Base-by-base conservation (phyloP, 1,140 invertebrate species). In the Listronotus oregonensis region DNA sequence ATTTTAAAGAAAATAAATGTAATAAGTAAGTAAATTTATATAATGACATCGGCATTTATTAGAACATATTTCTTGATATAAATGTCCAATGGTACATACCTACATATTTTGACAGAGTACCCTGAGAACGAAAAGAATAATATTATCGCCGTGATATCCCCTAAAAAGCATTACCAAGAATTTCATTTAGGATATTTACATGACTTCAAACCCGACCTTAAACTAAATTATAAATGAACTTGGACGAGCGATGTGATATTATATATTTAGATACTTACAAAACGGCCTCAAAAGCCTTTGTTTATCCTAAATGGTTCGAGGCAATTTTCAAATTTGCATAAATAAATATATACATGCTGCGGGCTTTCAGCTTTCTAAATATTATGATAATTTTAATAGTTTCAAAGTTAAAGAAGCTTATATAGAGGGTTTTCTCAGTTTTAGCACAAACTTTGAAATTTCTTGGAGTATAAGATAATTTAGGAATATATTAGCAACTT, bases 371-470 rank as follows among this genome's bases (percentile, higher is more conserved):
- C 55, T 40, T 50, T 27, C 44, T 56, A 65, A 57, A 65, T 65
- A 57, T 56, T 65, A 65, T 65, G 63, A 65, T 65, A 65, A 65
- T 65, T 65, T 65, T 65, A 65, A 65, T 65, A 57, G 63, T 56
- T 65, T 57, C 49, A 32, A 64, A 64, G 61, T 49, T 50, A 61
- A 18, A 46, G 40, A 44, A 32, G 55, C 55, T 58, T 58, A 55
- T 55, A 46, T 18, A 58, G 55, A 18, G 15, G 55, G 27, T 58
- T 58, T 46, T 40, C 52, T 40, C 52, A 55, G 39, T 55, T 39
- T 55, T 55, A 55, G 55, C 55, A 58, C 18, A 58, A 58, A 58
- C 55, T 58, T 58, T 32, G 5, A 32, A 58, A 58, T 44, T 58
- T 58, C 40, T 44, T 39, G 43, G 12, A 17, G 40, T 15, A 8